Evolutionary conservation across 2,888 invertebrate species (phyloP), one percentile per base, ranked within the genome.

Genomic region (Pseudanteris insignis): DNA sequence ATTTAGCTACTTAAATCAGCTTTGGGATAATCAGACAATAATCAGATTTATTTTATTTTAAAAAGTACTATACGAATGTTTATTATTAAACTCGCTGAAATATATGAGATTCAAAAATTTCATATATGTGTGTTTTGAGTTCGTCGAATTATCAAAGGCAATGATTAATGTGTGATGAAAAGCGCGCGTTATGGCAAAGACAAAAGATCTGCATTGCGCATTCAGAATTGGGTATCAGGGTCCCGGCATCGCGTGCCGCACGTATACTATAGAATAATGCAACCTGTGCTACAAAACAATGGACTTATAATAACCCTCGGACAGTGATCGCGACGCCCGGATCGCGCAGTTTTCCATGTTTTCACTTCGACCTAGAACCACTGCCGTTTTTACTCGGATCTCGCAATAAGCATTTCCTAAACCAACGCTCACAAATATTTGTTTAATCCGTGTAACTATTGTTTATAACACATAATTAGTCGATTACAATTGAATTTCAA

Each of bases 351-450:
- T 65, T 65, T 65, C 60, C 59, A 63, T 63, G 54, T 57, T 65
- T 65, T 65, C 63, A 40, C 59, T 65, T 59, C 59, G 65, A 62
- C 65, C 65, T 63, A 62, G 62, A 65, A 59, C 48, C 47, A 51
- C 44, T 65, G 62, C 65, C 65, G 65, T 63, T 63, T 65, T 63
- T 48, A 12, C 44, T 30, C 47, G 28, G 33, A 53, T 51, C 55
- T 47, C 51, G 48, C 43, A 65, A 65, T 37, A 26, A 38, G 25
- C 30, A 48, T 47, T 61, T 48, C 9, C 29, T 40, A 38, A 54
- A 43, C 33, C 48, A 43, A 43, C 53, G 48, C 43, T 38, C 10
- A 38, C 48, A 29, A 54, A 53, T 47, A n/a, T n/a, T n/a, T n/a
- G n/a, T n/a, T n/a, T n/a, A n/a, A n/a, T n/a, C n/a, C n/a, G 25